Conservation (phyloP, 2,113 vertebrate species). For the Pomatorhinus ruficollis region DNA sequence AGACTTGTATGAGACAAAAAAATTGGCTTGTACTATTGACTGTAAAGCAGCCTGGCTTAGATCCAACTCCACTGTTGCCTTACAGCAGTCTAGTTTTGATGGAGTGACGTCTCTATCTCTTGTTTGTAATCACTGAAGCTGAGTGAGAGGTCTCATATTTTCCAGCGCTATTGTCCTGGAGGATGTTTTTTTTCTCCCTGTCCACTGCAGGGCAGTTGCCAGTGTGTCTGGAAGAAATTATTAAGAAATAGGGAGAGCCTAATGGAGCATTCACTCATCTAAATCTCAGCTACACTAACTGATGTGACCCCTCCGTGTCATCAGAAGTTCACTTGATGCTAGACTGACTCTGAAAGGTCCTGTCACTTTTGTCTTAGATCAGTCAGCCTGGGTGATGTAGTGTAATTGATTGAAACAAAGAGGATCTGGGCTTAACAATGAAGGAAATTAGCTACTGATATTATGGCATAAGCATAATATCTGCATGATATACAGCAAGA, state of each 20-base stretch:
- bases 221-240: background rate
- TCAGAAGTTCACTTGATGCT: background rate
- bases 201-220: background rate
- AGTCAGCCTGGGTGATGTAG: background rate
- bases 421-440: background rate
- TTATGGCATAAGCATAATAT: accelerated
- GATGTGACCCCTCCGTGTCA: background rate
- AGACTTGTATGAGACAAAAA: background rate
- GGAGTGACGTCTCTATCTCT: background rate
- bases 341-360: background rate
- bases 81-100: background rate
- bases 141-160: background rate
- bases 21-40: background rate
- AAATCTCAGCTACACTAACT: background rate
- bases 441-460: background rate
- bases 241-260: background rate
- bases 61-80: background rate
- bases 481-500: background rate
- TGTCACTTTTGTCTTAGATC: background rate
- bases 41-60: background rate
- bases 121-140: background rate
- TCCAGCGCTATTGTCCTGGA: background rate
- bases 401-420: background rate
- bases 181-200: background rate
- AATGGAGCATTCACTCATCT: background rate